Conservation (phyloP, 2,888 invertebrate species). For the Acanthosepion pharaonis region DNA sequence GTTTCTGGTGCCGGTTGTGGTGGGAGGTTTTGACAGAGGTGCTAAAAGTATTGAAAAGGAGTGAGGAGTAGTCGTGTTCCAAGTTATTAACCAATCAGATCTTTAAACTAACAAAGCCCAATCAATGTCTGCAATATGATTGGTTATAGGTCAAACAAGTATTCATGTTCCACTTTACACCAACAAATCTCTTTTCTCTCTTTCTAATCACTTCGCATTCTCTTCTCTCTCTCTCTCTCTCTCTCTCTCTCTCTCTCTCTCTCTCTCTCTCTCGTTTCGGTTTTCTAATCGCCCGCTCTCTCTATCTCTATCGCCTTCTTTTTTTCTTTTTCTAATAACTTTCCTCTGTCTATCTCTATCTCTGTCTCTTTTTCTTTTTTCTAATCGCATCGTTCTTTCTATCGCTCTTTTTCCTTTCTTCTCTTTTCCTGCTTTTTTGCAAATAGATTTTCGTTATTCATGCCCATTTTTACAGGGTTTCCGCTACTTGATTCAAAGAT, state of each 20-base stretch:
- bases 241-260: constrained; percentile 2
- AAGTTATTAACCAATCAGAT: constrained; percentile 23
- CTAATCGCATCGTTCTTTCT: background rate
- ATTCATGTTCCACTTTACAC: background rate
- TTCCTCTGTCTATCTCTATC: background rate
- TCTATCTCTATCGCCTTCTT: background rate
- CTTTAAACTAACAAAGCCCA: constrained; percentile 2
- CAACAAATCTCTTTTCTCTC: background rate
- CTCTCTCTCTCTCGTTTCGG: background rate
- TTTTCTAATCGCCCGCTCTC: background rate
- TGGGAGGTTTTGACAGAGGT: constrained; percentile 11
- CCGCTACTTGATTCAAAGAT: no score
- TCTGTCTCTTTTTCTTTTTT: background rate
- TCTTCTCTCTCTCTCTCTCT: background rate
- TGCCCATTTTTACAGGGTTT: no score
- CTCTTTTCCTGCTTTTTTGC: background rate
- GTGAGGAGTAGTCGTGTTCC: background rate
- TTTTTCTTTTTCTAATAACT: background rate
- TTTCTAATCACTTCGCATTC: background rate
- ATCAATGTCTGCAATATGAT: constrained; percentile 33
- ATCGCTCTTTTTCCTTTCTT: background rate
- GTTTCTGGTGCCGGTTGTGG: background rate
- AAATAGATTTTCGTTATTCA: background rate
- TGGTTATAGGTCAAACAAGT: background rate
- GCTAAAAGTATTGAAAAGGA: background rate